Evolutionary conservation across 1,140 invertebrate genomes (phyloP), one percentile per base, ranked within the genome.

Genomic region (Ips nitidus): DNA sequence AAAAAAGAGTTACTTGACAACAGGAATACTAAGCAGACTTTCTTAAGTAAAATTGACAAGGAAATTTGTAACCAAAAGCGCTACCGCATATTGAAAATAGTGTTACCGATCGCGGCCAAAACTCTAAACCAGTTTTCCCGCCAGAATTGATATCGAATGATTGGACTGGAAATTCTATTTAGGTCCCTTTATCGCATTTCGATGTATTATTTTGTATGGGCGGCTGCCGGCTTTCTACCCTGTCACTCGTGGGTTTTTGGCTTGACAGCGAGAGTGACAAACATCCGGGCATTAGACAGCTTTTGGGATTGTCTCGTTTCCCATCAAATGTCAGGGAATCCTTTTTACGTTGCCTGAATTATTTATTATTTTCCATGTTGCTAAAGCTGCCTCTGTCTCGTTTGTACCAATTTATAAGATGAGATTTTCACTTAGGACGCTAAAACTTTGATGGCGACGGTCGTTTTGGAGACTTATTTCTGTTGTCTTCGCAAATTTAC

Each of bases 281-380:
- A 69, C 71, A 70, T 67, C 55, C 61, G 59, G 47, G 65, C 68
- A 67, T 67, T 38, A 62, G 68, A 73, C 56, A 58, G 68, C 62
- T 69, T 68, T 71, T 61, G 63, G 71, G 68, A 72, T 70, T 70
- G 64, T 73, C 55, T 68, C 55, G 65, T 63, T 63, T 69, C 50
- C 58, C 66, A 69, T 69, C 66, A 61, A 45, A 59, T 62, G 66
- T 68, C 61, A 59, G 36, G 63, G 66, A 59, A 70, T 63, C 64
- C 69, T 69, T 69, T 70, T 66, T 71, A 70, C 68, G 60, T 73
- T 68, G 66, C 59, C 68, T 73, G 71, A 61, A 73, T 73, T 73
- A 73, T 73, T 70, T 68, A 73, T 70, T 59, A 59, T 63, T 53
- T 70, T 66, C 56, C 1, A 40, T 52, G 40, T 52, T 40, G 61